phyloP scores from a whole-genome alignment of 2,113 vertebrate species.

The Polypterus senegalus region DNA sequence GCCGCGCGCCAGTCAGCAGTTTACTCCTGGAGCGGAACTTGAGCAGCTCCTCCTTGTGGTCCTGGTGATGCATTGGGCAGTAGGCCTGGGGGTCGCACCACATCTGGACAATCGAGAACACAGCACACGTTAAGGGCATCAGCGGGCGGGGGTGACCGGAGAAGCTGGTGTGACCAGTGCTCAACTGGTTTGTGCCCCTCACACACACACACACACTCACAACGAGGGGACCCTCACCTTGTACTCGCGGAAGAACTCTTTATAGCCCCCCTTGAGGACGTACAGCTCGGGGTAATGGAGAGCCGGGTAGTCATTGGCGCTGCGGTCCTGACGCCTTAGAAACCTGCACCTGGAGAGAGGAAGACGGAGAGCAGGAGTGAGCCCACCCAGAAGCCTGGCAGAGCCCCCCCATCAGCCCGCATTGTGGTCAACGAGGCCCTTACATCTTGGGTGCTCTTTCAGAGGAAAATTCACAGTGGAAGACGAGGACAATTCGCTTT shows the following conservation, averaged over 20 bases:
- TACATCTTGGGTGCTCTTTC: slow-evolving; percentile 43
- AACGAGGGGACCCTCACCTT: no score
- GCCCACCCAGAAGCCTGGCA: neutral
- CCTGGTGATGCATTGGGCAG: slow-evolving; percentile 42
- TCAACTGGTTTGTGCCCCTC: no score
- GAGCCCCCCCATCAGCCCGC: no score
- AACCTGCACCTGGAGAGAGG: slow-evolving; percentile 34
- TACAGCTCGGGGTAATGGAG: slow-evolving; percentile 51
- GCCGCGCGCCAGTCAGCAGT: slow-evolving; percentile 26
- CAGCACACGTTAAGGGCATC: no score
- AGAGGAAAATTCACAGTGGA: slow-evolving; percentile 56
- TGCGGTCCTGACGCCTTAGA: slow-evolving; percentile 43
- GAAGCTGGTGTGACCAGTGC: no score
- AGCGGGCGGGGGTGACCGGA: neutral
- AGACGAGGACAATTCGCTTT: slow-evolving; percentile 25
- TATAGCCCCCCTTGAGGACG: slow-evolving; percentile 50
- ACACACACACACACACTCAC: no score
- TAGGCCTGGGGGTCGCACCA: slow-evolving; percentile 48
- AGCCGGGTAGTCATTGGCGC: slow-evolving; percentile 42
- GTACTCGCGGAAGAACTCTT: slow-evolving; percentile 44
- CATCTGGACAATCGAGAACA: slow-evolving; percentile 30
- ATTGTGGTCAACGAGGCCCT: no score
- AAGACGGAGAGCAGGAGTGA: neutral
- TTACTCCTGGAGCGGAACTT: slow-evolving; percentile 33
- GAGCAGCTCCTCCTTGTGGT: slow-evolving; percentile 51